A percentile compares a stretch with the other conserved stretches of the same genome.
Conservation (phyloP, 2,888 invertebrate species). For the Lucinisca nassula region DNA sequence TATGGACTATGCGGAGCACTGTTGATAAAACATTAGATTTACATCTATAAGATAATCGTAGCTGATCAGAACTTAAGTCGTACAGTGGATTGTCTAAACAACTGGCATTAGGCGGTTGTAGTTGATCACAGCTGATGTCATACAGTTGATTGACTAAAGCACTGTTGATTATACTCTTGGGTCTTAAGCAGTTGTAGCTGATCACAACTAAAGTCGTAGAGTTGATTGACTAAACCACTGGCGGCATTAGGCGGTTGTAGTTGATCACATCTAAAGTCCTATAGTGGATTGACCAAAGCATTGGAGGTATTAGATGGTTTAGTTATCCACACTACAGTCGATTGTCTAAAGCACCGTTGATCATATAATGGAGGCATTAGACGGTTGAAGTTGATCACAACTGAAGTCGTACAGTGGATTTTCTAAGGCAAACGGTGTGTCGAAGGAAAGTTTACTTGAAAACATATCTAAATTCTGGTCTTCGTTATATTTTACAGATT, state of each 20-base stretch:
- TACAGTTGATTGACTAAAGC: no score
- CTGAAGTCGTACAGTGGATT: background rate
- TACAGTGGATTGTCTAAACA: background rate
- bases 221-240: background rate
- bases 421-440: constrained; percentile 1
- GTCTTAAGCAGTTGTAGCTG: background rate
- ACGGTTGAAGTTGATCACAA: background rate
- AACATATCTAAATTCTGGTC: background rate
- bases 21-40: no score
- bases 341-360: no score
- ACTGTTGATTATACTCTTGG: no score
- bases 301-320: background rate
- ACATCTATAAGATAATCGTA: no score
- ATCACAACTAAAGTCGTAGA: background rate
- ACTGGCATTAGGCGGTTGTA: no score
- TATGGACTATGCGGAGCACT: no score
- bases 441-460: background rate
- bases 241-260: background rate
- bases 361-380: no score
- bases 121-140: no score
- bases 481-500: background rate
- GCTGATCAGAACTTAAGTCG: background rate
- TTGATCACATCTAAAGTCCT: background rate
- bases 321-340: no score
- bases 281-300: background rate